Evolutionary conservation across 2,888 invertebrate species (phyloP).

Genomic region (Calephelis perditalis): DNA sequence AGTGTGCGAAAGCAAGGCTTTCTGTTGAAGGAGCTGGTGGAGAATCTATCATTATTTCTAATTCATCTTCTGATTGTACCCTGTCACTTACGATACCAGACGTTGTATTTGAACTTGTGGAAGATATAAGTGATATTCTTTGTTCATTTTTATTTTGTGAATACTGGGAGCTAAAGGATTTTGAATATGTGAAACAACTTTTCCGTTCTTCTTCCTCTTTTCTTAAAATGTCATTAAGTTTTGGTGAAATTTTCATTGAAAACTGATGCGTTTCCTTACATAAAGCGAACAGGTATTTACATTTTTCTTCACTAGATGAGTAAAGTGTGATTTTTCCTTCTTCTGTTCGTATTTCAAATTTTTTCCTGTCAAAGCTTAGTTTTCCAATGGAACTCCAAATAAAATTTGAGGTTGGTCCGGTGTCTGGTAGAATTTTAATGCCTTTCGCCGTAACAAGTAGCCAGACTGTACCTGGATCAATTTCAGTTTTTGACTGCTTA

Average conservation of each 20-base stretch:
- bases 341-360: conserved; percentile 96
- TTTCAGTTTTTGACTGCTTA: conserved; percentile 85
- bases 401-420: conserved; percentile 85
- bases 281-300: conserved; percentile 91
- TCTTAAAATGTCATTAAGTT: conserved; percentile 88
- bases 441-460: conserved; percentile 95
- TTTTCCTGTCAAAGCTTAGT: conserved; percentile 96
- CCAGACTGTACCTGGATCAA: conserved; percentile 88
- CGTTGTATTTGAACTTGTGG: conserved; percentile 97
- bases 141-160: conserved; percentile 86
- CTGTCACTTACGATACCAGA: conserved; percentile 97
- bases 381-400: conserved; percentile 98
- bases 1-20: conserved; percentile 88
- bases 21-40: conserved; percentile 92
- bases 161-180: conserved; percentile 77
- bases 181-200: conserved; percentile 85
- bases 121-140: conserved; percentile 93
- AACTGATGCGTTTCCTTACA: conserved; percentile 97
- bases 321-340: conserved; percentile 93
- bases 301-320: conserved; percentile 95
- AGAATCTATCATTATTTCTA: conserved; percentile 91
- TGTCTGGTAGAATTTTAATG: conserved; percentile 89
- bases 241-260: conserved; percentile 93
- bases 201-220: conserved; percentile 88
- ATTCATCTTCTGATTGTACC: conserved; percentile 95